Conservation (phyloP, 2,888 invertebrate genomes). For the Galerucella nymphaeae region DNA sequence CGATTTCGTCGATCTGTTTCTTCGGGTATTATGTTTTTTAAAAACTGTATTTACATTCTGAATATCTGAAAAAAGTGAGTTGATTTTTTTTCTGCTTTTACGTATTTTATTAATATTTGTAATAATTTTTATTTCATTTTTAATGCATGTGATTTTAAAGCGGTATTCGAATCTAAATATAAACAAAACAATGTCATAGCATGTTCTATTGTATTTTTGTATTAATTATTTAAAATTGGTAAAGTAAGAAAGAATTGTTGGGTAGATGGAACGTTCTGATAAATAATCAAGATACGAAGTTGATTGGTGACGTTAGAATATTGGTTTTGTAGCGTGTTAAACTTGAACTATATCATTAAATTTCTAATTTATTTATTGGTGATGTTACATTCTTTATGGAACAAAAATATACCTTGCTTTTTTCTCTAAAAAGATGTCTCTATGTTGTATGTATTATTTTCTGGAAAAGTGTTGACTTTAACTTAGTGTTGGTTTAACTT, state of each 20-base stretch:
- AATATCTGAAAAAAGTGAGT: constrained; percentile 21
- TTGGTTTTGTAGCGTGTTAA: constrained; percentile 1
- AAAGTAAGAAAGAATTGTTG: neutral
- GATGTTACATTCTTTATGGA: neutral
- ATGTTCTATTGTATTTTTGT: neutral
- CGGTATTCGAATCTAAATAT: neutral
- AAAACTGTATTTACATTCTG: constrained; percentile 26
- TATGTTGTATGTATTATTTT: no score
- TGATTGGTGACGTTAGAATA: neutral
- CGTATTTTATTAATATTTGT: neutral
- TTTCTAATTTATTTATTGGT: neutral
- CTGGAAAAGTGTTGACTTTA: no score
- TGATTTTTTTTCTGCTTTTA: neutral
- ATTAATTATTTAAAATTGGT: neutral
- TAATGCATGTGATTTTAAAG: constrained; percentile 1
- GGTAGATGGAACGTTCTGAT: neutral
- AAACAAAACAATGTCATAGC: neutral
- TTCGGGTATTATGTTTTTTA: constrained; percentile 27
- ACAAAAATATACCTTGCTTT: neutral
- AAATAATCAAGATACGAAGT: neutral
- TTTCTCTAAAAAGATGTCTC: neutral
- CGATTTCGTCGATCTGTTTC: constrained; percentile 23
- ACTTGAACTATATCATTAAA: neutral
- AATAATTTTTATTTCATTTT: neutral
- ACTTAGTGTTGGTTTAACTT: no score